Percentiles rank a stretch among this genome's conserved stretches.
phyloP scores from a whole-genome alignment of 2,113 vertebrate genomes.

The Periophthalmodon schlosseri region DNA sequence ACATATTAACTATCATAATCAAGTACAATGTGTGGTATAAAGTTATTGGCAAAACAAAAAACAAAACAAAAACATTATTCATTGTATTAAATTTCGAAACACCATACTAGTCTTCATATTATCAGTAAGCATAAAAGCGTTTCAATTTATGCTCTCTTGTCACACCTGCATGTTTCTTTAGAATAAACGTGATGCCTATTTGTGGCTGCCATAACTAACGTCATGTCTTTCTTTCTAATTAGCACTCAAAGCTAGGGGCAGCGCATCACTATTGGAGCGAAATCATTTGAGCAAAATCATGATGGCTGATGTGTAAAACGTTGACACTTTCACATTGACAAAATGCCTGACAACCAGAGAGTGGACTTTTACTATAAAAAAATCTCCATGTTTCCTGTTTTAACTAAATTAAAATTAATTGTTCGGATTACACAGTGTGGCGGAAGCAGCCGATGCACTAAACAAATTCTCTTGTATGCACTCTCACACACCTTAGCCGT shows the following conservation, averaged over 20 bases:
- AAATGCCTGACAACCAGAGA: constrained; percentile 44
- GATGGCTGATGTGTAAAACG: constrained; percentile 51
- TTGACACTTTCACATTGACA: constrained; percentile 45
- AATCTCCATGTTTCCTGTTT: background rate
- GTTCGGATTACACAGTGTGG: constrained; percentile 2
- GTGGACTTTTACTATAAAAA: constrained; percentile 19
- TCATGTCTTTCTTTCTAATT: constrained; percentile 45
- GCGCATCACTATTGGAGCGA: constrained; percentile 27
- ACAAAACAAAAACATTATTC: background rate
- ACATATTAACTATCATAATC: too few species aligned
- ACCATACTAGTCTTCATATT: background rate
- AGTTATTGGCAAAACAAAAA: background rate
- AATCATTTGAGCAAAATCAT: constrained; percentile 36
- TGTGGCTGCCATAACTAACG: constrained; percentile 48
- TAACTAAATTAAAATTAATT: background rate
- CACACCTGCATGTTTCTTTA: constrained; percentile 32
- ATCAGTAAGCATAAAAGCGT: background rate
- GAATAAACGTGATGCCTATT: constrained; percentile 45
- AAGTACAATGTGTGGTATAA: background rate
- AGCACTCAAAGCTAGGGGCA: constrained; percentile 32
- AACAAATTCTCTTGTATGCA: constrained; percentile 26
- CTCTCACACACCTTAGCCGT: constrained; percentile 49
- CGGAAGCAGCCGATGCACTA: constrained; percentile 5
- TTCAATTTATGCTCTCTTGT: constrained; percentile 26
- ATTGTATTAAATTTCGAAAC: background rate